Base-by-base conservation (phyloP, 2,797 vertebrate genomes). In the Holocentrus rufus region DNA sequence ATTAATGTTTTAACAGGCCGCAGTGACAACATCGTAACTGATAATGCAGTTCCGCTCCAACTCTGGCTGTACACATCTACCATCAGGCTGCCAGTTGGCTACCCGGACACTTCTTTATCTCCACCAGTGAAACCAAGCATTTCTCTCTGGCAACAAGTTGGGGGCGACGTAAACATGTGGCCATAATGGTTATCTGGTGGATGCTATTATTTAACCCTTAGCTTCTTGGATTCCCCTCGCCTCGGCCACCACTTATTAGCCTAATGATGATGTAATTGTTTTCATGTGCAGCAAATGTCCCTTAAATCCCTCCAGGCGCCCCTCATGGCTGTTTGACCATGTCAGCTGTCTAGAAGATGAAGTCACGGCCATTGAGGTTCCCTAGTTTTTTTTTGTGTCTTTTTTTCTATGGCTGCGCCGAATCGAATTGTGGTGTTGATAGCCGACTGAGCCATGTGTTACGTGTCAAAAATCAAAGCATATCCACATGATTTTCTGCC, bases 321-420 rank as follows among this genome's bases (percentile, higher is more conserved):
- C 39, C 25, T 7, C 39, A 13, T 61, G 61, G 71, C 36, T 23
- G 36, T 44, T 83, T 83, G 44, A 86, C 81, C 42, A 42, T 77
- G 76, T 87, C 77, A 79, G 66, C 76, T 84, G 78, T 79, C 54
- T 77, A 47, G 71, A 76, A 59, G 70, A 83, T 85, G 80, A 86
- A 23, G 49, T 79, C 81, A 84, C 36, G 18, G 20, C 25, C 56
- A 39, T 46, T 69, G 55, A 18, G 18, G 64, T 71, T 60, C 54
- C 65, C 14, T 20, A 30, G 54, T 73, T 65, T n/a, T n/a, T n/a
- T n/a, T n/a, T n/a, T n/a, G n/a, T n/a, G n/a, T n/a, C n/a, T n/a
- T n/a, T 31, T 31, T 31, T 44, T 83, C 74, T 55, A 66, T 14
- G 27, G 56, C 53, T 25, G 18, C 47, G 25, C 44, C 27, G 36